phyloP scores from a whole-genome alignment of 2,888 invertebrate genomes.

The Drosophila recens region DNA sequence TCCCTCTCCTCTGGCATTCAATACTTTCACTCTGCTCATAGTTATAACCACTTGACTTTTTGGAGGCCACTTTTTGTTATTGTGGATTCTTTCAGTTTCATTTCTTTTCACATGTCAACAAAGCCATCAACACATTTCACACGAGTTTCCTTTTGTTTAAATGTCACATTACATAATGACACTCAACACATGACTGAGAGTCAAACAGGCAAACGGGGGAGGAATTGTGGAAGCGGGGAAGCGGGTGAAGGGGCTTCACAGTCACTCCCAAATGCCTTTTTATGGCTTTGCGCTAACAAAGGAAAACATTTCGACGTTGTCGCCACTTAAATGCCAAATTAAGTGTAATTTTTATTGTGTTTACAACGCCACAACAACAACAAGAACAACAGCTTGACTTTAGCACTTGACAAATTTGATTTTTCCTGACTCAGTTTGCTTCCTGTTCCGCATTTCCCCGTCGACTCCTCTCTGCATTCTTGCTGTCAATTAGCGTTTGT shows the following conservation, averaged over 20 bases:
- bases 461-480: background rate
- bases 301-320: slow-evolving; percentile 57
- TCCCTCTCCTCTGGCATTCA: background rate
- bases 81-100: slow-evolving; percentile 48
- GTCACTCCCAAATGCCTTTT: slow-evolving; percentile 57
- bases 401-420: slow-evolving; percentile 74
- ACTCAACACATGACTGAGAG: slow-evolving; percentile 60
- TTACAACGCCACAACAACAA: slow-evolving; percentile 55
- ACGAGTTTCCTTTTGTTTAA: slow-evolving; percentile 70
- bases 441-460: background rate
- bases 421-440: slow-evolving; percentile 61
- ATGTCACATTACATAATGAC: slow-evolving; percentile 79
- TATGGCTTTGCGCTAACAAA: slow-evolving; percentile 54
- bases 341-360: slow-evolving; percentile 80
- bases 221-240: background rate
- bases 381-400: slow-evolving; percentile 25
- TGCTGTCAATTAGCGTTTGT: slow-evolving; percentile 56
- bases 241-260: slow-evolving; percentile 3
- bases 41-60: slow-evolving; percentile 70
- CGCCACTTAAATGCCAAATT: slow-evolving; percentile 79
- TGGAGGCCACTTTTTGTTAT: slow-evolving; percentile 27
- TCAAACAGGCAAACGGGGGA: background rate
- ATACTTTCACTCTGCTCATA: slow-evolving; percentile 33
- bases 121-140: slow-evolving; percentile 68
- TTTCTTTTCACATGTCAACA: slow-evolving; percentile 72